Base-by-base conservation (phyloP, 2,113 vertebrate genomes). In the Zapus hudsonius region DNA sequence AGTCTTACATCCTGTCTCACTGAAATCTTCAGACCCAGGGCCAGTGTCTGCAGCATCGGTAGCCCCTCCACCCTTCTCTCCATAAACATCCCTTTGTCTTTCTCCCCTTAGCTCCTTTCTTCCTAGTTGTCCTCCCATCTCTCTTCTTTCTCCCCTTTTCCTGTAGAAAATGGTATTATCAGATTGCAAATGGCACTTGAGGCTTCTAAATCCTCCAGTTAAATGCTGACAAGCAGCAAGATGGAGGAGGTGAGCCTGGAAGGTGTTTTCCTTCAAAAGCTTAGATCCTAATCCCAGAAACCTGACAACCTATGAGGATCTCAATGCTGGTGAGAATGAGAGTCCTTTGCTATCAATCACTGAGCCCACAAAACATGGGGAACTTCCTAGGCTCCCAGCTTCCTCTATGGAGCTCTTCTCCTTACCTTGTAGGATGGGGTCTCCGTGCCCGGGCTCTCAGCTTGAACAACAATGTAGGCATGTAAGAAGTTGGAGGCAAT, bases 401-500 rank as follows among this genome's bases (percentile, higher is more conserved):
- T n/a, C 38, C 52, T 64, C 36, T 72, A 10, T 10, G 0, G 0
- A n/a, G 82, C 61, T 64, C 0, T 36, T 19, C 16, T 78, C 80
- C 97, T 94, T 97, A 99, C 99, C 99, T 98, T 99, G 97, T 99
- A 99, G 0, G 95, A 79, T 0, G 98, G 89, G 19, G 73, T 83
- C 0, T 99, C 98, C 0, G 97, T 96, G 90, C 98, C 96, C 0
- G 97, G 92, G 87, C 97, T 98, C 63, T 99, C 98, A 55, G 98
- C 98, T 97, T 99, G 99, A 93, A 99, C 99, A 0, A 99, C 98
- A 1, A 99, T 98, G 94, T 99, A 99, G 80, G 99, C 99, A 0
- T 99, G 99, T 76, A 99, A 97, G 96, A 99, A 99, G 97, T 99
- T 99, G 94, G 99, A 99, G 80, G 99, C 99, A 0, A 99, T 99